Evolutionary conservation across 2,888 invertebrate species (phyloP).

Genomic region (Nemotelus nigrinus): DNA sequence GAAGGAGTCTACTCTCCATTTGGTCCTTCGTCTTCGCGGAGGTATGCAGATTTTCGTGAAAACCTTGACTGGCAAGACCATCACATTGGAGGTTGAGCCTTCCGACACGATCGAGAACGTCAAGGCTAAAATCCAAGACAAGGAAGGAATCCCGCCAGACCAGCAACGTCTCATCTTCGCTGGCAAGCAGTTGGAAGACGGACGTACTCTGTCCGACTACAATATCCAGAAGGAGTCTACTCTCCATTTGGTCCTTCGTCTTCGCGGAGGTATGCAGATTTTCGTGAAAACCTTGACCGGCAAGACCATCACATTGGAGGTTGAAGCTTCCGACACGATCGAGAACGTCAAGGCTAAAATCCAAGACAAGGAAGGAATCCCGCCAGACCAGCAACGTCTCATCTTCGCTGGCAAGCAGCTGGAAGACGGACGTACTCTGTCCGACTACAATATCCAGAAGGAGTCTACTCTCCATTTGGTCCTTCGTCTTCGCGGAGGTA

Average conservation of each 20-base stretch:
- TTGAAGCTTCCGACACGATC: slow-evolving; percentile 42
- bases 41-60: slow-evolving; percentile 48
- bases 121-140: slow-evolving; percentile 39
- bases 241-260: slow-evolving; percentile 43
- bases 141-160: slow-evolving; percentile 44
- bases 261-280: slow-evolving; percentile 44
- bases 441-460: slow-evolving; percentile 45
- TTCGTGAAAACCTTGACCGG: slow-evolving; percentile 44
- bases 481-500: slow-evolving; percentile 44
- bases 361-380: slow-evolving; percentile 44
- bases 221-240: slow-evolving; percentile 45
- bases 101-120: slow-evolving; percentile 45
- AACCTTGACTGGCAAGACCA: slow-evolving; percentile 46
- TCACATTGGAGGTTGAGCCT: slow-evolving; percentile 46
- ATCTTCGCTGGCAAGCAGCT: slow-evolving; percentile 45
- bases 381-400: slow-evolving; percentile 42
- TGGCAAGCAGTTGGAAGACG: slow-evolving; percentile 43
- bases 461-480: slow-evolving; percentile 43
- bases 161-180: slow-evolving; percentile 43
- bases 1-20: slow-evolving; percentile 46
- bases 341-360: slow-evolving; percentile 45
- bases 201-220: slow-evolving; percentile 43
- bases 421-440: slow-evolving; percentile 43
- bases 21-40: slow-evolving; percentile 46
- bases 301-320: slow-evolving; percentile 43